These are phyloP conservation scores for Falco punctatus DNA, from an alignment of 2,113 vertebrate species.

Conservation along the genomic window DNA sequence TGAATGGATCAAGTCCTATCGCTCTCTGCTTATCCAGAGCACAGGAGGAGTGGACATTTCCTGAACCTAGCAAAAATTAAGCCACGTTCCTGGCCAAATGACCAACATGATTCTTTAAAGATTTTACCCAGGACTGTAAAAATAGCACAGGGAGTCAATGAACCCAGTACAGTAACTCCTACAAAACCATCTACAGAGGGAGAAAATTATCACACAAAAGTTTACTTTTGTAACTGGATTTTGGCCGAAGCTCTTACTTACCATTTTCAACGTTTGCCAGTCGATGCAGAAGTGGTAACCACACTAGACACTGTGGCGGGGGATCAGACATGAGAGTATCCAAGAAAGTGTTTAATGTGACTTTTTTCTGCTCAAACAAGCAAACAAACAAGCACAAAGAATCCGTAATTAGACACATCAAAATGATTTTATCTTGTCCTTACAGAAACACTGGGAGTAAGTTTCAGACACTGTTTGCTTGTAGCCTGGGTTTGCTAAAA, in stretches of 20 bases:
- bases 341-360: conserved; percentile 95
- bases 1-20: not conserved
- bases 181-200: not conserved
- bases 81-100: not conserved
- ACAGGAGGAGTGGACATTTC: not conserved
- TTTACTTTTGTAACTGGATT: not conserved
- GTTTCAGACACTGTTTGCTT: not conserved
- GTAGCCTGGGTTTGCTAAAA: not conserved
- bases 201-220: not conserved
- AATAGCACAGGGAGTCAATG: not conserved
- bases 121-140: not conserved
- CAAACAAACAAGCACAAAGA: conserved; percentile 35
- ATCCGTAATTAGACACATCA: not conserved
- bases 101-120: not conserved
- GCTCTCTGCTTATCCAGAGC: not conserved
- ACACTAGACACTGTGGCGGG: conserved; percentile 96
- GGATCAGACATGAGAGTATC: conserved; percentile 98
- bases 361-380: conserved; percentile 88
- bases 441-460: not conserved
- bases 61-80: not conserved
- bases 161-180: not conserved
- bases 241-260: conserved; percentile 66
- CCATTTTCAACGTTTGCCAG: conserved; percentile 99
- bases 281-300: conserved; percentile 96
- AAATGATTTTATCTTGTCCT: conserved; percentile 3